These are phyloP conservation scores for Anastatus disparis DNA, from an alignment of 1,140 invertebrate genomes.

Conservation along the genomic window DNA sequence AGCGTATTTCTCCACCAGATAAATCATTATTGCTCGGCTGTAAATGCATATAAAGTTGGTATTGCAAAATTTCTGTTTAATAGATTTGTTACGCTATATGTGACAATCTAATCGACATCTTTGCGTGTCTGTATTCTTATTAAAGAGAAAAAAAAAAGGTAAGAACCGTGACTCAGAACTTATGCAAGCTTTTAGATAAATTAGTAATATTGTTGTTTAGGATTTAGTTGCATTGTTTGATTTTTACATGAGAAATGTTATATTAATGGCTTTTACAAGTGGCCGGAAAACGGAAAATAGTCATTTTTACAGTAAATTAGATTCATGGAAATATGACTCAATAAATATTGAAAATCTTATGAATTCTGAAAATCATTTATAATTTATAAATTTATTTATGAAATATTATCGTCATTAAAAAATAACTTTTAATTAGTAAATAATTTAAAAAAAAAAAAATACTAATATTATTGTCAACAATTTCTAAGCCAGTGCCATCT, in stretches of 20 bases:
- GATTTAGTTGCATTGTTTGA: neutral
- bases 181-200: neutral
- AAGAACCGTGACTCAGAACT: neutral
- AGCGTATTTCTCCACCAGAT: slow-evolving; percentile 78
- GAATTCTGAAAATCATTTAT: no score
- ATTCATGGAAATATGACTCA: neutral
- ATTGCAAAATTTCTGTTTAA: neutral
- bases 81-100: neutral
- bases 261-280: no score
- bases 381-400: no score
- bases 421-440: no score
- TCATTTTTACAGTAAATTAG: no score
- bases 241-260: no score
- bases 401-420: no score
- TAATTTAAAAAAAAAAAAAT: no score
- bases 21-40: slow-evolving; percentile 77
- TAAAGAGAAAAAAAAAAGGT: neutral
- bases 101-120: neutral
- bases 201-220: neutral
- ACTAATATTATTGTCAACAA: no score
- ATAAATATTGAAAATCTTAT: no score
- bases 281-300: no score
- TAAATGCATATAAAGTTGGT: slow-evolving; percentile 41
- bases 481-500: no score
- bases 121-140: neutral